phyloP scores from a whole-genome alignment of 2,888 invertebrate genomes.

The Lasioglossum figueresi region DNA sequence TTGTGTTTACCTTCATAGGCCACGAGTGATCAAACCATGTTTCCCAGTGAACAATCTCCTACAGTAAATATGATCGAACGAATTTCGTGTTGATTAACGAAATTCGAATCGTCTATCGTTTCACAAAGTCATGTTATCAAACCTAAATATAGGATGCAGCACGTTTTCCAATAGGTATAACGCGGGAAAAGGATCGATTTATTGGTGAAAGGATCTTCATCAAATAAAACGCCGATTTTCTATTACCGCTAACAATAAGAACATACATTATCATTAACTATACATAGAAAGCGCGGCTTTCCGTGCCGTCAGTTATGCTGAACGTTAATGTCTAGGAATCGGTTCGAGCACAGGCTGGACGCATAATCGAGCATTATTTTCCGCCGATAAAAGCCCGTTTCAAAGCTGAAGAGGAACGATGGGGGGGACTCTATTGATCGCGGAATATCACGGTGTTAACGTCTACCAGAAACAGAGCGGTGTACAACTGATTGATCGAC shows the following conservation, averaged over 20 bases:
- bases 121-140: neutral
- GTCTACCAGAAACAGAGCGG: neutral
- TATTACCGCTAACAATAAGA: neutral
- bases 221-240: neutral
- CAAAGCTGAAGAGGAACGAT: conserved; percentile 6
- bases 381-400: conserved; percentile 40
- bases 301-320: neutral
- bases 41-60: neutral
- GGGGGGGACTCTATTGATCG: conserved; percentile 49
- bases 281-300: neutral
- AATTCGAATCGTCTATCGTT: neutral
- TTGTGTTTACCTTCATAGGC: neutral
- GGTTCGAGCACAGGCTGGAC: neutral
- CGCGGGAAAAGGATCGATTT: neutral
- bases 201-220: neutral
- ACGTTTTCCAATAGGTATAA: neutral
- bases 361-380: conserved; percentile 37
- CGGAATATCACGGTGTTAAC: conserved; percentile 26
- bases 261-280: neutral
- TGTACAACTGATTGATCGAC: conserved; percentile 8
- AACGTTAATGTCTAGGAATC: conserved; percentile 4
- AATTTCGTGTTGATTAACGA: neutral
- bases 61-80: neutral
- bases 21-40: neutral
- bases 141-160: neutral